Evolutionary conservation across 2,888 invertebrate genomes (phyloP), one percentile per base, ranked within the genome.

Genomic region (Lycaena phlaeas): DNA sequence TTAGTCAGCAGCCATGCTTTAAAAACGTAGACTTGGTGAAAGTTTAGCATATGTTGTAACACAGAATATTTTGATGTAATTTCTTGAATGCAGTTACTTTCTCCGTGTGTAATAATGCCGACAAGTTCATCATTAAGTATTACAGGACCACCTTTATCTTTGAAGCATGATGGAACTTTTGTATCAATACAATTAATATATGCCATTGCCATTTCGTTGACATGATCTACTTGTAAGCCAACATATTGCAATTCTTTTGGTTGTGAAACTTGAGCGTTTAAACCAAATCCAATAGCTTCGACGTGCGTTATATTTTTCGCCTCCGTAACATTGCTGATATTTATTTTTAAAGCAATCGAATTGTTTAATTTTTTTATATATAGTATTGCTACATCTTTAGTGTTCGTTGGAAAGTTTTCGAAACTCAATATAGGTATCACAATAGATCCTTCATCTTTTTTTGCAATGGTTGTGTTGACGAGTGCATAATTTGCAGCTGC

Each of bases 141-240:
- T 5, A 60, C 65, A 6, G 82, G 79, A 1, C 81, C 79, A 30
- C 82, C 82, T 7, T 58, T 56, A 41, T 84, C 82, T 59, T 59
- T 76, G 47, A 74, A 84, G 55, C 82, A 84, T 1, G 73, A 73
- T 1, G 49, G 42, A n/a, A 72, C 57, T 54, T 76, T 81, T 1
- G 78, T 75, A 39, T 81, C 77, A 14, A 81, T 57, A 43, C 82
- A 84, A 46, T 81, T 82, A 50, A 81, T 62, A 49, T 60, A 77
- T 7, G 59, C 68, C 46, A 43, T 56, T 11, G 69, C 40, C 38
- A 46, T 25, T 4, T 43, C 46, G 40, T 37, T 15, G 27, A 18
- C 42, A 51, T 55, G 2, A 44, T 51, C 9, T 45, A 49, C 12
- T 53, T 82, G 79, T 40, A 79, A 45, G 3, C 81, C 81, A 25